phyloP scores from a whole-genome alignment of 2,888 invertebrate species.

The Abscondita cerata region DNA sequence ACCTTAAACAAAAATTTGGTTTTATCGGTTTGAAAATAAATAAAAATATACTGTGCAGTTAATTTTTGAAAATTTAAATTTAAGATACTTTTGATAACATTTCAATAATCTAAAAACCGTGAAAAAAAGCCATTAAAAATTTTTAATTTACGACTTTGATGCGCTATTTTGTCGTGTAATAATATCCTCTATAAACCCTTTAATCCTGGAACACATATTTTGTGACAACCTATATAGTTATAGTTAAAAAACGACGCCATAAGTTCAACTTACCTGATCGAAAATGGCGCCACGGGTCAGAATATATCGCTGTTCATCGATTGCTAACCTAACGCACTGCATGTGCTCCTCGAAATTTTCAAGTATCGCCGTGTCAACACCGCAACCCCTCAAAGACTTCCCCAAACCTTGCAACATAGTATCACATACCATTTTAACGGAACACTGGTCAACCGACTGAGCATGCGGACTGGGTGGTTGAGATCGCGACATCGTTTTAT shows the following conservation, averaged over 20 bases:
- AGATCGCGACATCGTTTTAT: constrained; percentile 21
- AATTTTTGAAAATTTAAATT: no score
- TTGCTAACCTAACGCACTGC: constrained; percentile 61
- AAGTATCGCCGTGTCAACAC: constrained; percentile 65
- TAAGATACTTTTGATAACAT: no score
- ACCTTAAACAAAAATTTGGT: no score
- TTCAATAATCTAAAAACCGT: no score
- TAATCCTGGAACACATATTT: neutral
- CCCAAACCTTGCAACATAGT: constrained; percentile 66
- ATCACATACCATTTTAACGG: constrained; percentile 65
- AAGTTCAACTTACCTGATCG: constrained; percentile 54
- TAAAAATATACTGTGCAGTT: no score
- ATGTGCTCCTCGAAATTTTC: constrained; percentile 62
- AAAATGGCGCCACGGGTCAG: constrained; percentile 63
- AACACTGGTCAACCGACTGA: constrained; percentile 45
- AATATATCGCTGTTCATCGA: constrained; percentile 62
- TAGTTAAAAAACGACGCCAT: no score
- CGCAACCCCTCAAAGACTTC: constrained; percentile 69
- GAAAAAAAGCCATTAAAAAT: no score
- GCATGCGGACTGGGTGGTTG: constrained; percentile 51
- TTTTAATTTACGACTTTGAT: no score
- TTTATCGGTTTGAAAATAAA: no score
- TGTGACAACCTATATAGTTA: no score
- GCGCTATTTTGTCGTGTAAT: neutral
- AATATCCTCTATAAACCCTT: neutral